Evolutionary conservation across 2,113 vertebrate genomes (phyloP).

Genomic region (Larimichthys polyactis): DNA sequence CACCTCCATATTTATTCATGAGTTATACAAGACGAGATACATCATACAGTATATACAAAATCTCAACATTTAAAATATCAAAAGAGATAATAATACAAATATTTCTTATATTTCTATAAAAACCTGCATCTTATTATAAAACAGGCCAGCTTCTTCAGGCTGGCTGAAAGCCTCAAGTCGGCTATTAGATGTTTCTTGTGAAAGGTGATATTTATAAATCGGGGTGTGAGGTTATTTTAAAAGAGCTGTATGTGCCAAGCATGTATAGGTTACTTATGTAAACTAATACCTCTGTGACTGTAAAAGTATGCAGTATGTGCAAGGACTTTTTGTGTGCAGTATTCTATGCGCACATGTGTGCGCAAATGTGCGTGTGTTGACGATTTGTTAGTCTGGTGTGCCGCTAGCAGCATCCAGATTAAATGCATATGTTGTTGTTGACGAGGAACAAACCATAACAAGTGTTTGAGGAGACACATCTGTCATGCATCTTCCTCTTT

Average conservation of each 20-base stretch:
- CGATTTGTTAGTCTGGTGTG: constrained; percentile 9
- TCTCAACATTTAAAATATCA: constrained; percentile 63
- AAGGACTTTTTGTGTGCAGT: constrained; percentile 48
- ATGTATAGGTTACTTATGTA: constrained; percentile 65
- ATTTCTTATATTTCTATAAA: constrained; percentile 45
- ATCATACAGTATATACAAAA: constrained; percentile 81
- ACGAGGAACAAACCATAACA: constrained; percentile 8
- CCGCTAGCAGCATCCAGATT: not conserved
- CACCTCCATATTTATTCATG: constrained; percentile 77
- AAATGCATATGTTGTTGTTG: not conserved
- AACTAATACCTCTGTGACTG: constrained; percentile 58
- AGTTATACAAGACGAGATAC: constrained; percentile 71
- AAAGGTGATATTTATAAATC: constrained; percentile 64
- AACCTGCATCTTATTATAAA: constrained; percentile 45
- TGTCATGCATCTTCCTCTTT: not conserved
- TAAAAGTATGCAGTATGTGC: constrained; percentile 60
- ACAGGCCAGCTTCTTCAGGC: constrained; percentile 21
- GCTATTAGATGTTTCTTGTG: constrained; percentile 34
- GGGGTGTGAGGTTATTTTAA: constrained; percentile 69
- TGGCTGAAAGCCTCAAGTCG: constrained; percentile 39
- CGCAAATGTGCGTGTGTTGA: constrained; percentile 18
- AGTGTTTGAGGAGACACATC: constrained; percentile 2
- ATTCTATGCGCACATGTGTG: constrained; percentile 11
- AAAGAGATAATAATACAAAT: constrained; percentile 69
- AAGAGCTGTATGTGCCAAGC: constrained; percentile 57